Evolutionary conservation across 2,888 invertebrate species (phyloP), one percentile per base, ranked within the genome.

Genomic region (Gymnocheta viridis): DNA sequence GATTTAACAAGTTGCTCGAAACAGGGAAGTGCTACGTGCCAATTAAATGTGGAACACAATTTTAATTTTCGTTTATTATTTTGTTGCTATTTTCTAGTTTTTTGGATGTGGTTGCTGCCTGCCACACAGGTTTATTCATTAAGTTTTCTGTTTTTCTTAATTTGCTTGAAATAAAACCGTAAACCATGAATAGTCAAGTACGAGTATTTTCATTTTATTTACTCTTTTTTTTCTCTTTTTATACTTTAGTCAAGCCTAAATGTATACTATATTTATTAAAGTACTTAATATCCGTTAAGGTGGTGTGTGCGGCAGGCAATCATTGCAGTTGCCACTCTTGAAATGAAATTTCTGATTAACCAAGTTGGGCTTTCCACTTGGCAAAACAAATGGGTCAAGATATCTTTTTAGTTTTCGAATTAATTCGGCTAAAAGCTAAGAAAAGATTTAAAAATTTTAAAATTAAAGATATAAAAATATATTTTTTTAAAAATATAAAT

Each of bases 1-100:
- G 66, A 82, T 82, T 78, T 82, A 66, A 85, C 72, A 77, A 77
- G 58, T 38, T 66, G 72, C 27, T 4, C 12, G 7, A 27, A 69
- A 32, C 49, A 35, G 41, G 29, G 5, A 44, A 66, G 27, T 47
- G 35, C 24, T 54, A 47, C 41, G 7, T 38, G 51, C 6, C 62
- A 62, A 38, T 14, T 29, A 14, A 9, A 29, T 32, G 32, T 44
- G 12, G 2, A 17, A 29, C 5, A 66, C 4, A 44, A 12, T 47
- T 54, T 35, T 6, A 14, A 47, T 44, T 27, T 29, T 12, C 2
- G n/a, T n/a, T n/a, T n/a, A 32, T 35, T 1, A 3, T 22, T 35
- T 14, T 22, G 27, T 60, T 56, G n/a, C 7, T 24, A 17, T 49
- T 62, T 51, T 58, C 10, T 58, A 24, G 14, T 41, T 17, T 22